A percentile compares a stretch with the other conserved stretches of the same genome.
phyloP scores from a whole-genome alignment of 2,797 vertebrate genomes.

The Chrysocyon brachyurus region DNA sequence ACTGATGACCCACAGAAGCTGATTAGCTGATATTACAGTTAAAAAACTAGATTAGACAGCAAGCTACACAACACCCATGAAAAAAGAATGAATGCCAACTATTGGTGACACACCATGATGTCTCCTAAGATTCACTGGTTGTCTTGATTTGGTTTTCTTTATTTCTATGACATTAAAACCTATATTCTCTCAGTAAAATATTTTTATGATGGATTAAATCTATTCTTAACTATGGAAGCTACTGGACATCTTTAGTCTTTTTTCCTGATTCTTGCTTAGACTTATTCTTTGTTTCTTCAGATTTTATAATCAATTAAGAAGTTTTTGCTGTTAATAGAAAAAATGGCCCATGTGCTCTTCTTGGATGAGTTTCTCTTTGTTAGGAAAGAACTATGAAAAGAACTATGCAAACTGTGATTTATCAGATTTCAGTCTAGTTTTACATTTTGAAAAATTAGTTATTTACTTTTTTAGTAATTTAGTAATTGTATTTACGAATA shows the following conservation, averaged over 20 bases:
- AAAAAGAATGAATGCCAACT: background rate
- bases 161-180: background rate
- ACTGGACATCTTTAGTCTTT: background rate
- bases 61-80: background rate
- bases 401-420: background rate
- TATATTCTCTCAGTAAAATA: background rate
- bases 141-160: background rate
- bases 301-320: conserved; percentile 8
- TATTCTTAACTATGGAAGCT: background rate
- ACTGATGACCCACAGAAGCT: background rate
- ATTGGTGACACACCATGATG: background rate
- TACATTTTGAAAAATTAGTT: background rate
- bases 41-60: background rate
- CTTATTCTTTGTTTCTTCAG: conserved; percentile 3
- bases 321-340: background rate
- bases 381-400: background rate
- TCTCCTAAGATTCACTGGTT: background rate
- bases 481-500: background rate
- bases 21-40: background rate
- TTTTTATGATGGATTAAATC: background rate
- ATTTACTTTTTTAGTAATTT: background rate
- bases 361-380: background rate
- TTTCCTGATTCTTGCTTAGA: background rate
- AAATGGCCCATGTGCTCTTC: background rate
- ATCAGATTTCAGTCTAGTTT: background rate